phyloP scores from a whole-genome alignment of 2,113 vertebrate genomes.

The Hippocampus guttulatus region DNA sequence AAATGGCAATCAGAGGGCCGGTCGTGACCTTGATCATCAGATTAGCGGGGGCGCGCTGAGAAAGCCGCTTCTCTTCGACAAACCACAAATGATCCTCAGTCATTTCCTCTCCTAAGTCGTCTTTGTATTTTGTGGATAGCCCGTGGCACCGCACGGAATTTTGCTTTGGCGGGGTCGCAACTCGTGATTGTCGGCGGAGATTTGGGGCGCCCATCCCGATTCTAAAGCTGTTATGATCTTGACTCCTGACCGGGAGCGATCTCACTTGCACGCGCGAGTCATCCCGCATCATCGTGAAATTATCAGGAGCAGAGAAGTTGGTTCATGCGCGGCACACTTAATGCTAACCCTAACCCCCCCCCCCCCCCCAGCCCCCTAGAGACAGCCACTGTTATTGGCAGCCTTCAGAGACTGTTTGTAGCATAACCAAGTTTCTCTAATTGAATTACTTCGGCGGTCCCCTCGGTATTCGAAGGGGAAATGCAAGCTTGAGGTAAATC shows the following conservation, averaged over 20 bases:
- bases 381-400: constrained; percentile 51
- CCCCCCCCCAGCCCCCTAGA: constrained; percentile 21
- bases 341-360: constrained; percentile 6
- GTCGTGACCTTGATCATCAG: constrained; percentile 29
- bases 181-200: no score
- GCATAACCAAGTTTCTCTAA: constrained; percentile 65
- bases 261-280: neutral
- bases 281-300: neutral
- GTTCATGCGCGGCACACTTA: constrained; percentile 21
- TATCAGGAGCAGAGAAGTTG: constrained; percentile 22
- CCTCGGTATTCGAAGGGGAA: constrained; percentile 47
- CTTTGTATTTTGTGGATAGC: no score
- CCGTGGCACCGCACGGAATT: no score
- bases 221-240: neutral
- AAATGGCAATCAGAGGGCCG: constrained; percentile 35
- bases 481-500: constrained; percentile 59
- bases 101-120: no score
- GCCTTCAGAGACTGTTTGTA: constrained; percentile 58
- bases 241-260: neutral
- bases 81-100: no score
- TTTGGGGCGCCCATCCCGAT: no score
- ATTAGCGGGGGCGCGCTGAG: constrained; percentile 9
- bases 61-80: neutral
- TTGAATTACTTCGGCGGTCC: constrained; percentile 57
- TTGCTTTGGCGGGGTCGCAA: no score